Evolutionary conservation across 2,888 invertebrate species (phyloP).

Genomic region (Dryobotodes eremita): DNA sequence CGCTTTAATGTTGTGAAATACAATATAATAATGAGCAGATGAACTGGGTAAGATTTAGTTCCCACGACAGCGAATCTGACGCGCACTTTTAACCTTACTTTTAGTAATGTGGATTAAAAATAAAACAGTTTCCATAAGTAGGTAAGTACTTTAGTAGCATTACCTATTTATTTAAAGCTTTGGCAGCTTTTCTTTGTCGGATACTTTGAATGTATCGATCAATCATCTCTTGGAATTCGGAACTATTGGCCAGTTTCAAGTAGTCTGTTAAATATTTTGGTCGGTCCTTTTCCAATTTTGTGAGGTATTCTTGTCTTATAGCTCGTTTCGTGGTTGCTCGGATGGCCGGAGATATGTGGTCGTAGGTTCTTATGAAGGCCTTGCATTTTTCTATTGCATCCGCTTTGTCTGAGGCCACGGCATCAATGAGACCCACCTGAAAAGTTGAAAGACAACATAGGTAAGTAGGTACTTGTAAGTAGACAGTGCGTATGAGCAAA

Average conservation of each 20-base stretch:
- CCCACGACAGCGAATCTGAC: background rate
- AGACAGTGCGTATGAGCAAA: background rate
- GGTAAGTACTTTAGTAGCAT: background rate
- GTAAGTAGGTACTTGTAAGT: background rate
- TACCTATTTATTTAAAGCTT: constrained; percentile 64
- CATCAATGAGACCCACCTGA: constrained; percentile 93
- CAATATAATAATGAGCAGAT: background rate
- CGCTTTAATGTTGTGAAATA: background rate
- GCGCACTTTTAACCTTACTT: background rate
- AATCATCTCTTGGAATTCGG: constrained; percentile 92
- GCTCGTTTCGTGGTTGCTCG: constrained; percentile 88
- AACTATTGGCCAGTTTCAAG: constrained; percentile 88
- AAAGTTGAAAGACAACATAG: constrained; percentile 24
- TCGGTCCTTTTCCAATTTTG: constrained; percentile 88
- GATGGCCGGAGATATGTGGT: constrained; percentile 90
- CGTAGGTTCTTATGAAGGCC: constrained; percentile 91
- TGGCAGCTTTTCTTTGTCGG: constrained; percentile 86
- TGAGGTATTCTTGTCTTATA: constrained; percentile 84
- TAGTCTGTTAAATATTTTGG: constrained; percentile 91
- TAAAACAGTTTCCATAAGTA: background rate
- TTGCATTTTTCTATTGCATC: constrained; percentile 92
- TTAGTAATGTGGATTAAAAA: background rate
- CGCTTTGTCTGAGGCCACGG: constrained; percentile 91
- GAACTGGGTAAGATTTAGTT: background rate
- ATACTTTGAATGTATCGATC: constrained; percentile 92